These are phyloP conservation scores for Trichoplusia ni DNA, from an alignment of 1,140 invertebrate genomes.

Conservation along the genomic window DNA sequence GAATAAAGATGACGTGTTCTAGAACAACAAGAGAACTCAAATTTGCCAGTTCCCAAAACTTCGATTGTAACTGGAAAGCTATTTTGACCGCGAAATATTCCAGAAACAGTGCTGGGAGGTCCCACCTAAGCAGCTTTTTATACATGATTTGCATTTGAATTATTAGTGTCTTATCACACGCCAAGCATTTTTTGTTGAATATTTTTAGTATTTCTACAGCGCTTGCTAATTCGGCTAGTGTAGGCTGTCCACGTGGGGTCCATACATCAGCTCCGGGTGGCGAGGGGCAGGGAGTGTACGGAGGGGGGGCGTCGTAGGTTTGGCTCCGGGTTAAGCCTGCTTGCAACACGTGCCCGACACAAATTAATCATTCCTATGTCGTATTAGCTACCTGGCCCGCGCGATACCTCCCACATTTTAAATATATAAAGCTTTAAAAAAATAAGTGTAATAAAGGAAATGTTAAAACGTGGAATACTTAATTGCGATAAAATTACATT, in stretches of 20 bases:
- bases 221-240: conserved; percentile 1
- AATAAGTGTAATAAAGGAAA: neutral
- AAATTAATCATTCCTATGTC: conserved; percentile 37
- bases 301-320: neutral
- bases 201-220: neutral
- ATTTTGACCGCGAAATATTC: no score
- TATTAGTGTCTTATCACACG: no score
- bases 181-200: neutral
- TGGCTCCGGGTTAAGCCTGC: neutral
- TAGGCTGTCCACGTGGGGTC: conserved; percentile 15
- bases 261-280: conserved; percentile 18
- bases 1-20: no score
- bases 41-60: no score
- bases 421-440: conserved; percentile 4
- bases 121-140: no score
- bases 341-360: conserved; percentile 11
- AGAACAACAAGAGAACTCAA: no score
- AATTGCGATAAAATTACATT: neutral
- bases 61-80: no score
- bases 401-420: conserved; percentile 16
- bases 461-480: neutral
- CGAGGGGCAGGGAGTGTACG: neutral
- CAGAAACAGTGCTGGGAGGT: no score
- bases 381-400: conserved; percentile 28
- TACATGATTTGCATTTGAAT: no score